Evolutionary conservation across 1,140 invertebrate genomes (phyloP), one percentile per base, ranked within the genome.

Genomic region (Bombus vancouverensis): DNA sequence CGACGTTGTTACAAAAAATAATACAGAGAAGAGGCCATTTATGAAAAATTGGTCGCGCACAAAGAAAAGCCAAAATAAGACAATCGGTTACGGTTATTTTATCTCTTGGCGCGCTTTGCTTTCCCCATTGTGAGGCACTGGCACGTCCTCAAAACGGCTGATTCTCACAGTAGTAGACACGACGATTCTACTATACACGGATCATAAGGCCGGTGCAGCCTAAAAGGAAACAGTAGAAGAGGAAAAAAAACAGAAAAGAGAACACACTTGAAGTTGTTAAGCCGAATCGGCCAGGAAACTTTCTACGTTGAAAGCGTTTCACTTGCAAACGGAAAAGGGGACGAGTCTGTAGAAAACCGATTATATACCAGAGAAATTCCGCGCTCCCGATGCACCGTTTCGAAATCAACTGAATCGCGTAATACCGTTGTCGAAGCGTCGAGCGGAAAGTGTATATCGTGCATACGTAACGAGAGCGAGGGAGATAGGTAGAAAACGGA

Each of bases 281-380:
- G 37, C 18, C 57, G 66, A 81, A 62, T 76, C 42, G 62, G 22
- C 34, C 59, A 62, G 47, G 62, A 42, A 66, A 88, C 83, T 89
- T 89, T 89, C 88, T 89, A 88, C 62, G 72, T 53, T 47, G 80
- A 74, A 82, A 65, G 70, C 47, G 86, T 88, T 88, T 83, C 68
- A 85, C 83, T 85, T 72, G 78, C n/a, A 76, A 72, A 53, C 68
- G 70, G 66, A 81, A 74, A 65, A 74, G 68, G 57, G 70, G 70
- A 74, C 53, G 73, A 42, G 37, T 57, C 75, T 65, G 74, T 70
- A 78, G 75, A 86, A 76, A 80, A 80, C 37, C 13, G 75, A 88
- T 85, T 39, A 66, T 66, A 66, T 34, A 62, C 32, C 81, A 42
- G 78, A 80, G 86, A 88, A 88, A 85, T 71, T 89, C 65, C 13